Conservation (phyloP, 2,888 invertebrate species). For the Epirrhoe tristata region DNA sequence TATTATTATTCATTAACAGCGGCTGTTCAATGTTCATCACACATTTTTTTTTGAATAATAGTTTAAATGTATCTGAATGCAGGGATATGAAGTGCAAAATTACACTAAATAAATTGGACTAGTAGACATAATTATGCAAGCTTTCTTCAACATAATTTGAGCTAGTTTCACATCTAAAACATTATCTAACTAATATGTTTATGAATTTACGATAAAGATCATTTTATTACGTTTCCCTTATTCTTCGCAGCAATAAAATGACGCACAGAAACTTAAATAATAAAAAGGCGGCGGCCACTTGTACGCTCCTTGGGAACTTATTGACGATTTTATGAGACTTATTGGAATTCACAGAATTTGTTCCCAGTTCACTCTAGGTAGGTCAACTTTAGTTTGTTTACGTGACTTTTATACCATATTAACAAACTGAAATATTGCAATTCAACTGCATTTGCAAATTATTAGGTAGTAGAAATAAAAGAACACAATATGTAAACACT, state of each 20-base stretch:
- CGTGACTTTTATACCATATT: constrained; percentile 3
- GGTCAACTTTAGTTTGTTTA: constrained; percentile 8
- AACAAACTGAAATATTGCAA: no score
- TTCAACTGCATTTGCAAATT: no score
- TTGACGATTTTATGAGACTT: constrained; percentile 26
- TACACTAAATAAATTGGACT: no score
- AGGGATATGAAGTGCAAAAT: no score
- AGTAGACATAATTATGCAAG: no score
- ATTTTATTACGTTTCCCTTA: constrained; percentile 25
- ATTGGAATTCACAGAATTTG: constrained; percentile 17
- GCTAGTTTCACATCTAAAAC: constrained; percentile 6
- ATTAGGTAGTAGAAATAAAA: no score
- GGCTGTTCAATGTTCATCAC: no score
- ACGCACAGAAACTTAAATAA: constrained; percentile 35
- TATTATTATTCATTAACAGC: no score
- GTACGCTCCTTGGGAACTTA: constrained; percentile 19
- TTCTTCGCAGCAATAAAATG: constrained; percentile 21
- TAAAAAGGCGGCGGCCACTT: constrained; percentile 31
- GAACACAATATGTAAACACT: no score
- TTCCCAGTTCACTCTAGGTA: background rate
- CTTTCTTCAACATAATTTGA: background rate
- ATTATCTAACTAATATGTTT: background rate
- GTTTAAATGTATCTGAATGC: no score
- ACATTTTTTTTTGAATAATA: no score
- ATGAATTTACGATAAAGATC: background rate